Percentiles rank a stretch among this genome's conserved stretches.
These are phyloP conservation scores for Chloromyia formosa DNA, from an alignment of 2,888 invertebrate genomes.

Conservation along the genomic window DNA sequence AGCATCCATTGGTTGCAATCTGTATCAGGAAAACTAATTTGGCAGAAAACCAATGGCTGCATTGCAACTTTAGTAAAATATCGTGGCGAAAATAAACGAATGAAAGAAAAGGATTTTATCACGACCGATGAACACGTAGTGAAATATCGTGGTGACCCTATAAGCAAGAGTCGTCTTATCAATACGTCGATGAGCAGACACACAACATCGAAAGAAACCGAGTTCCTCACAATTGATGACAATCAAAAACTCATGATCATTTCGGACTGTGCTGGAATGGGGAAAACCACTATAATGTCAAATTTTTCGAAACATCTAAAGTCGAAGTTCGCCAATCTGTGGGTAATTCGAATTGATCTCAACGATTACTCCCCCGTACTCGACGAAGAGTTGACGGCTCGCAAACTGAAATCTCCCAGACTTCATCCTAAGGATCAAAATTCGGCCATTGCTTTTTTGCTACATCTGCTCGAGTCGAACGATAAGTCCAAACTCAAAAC, in stretches of 20 bases:
- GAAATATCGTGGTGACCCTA: neutral
- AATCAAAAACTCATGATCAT: slow-evolving; percentile 16
- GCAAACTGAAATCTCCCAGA: neutral
- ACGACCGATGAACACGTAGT: neutral
- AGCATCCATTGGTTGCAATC: neutral
- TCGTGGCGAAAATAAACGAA: neutral
- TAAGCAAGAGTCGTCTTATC: neutral
- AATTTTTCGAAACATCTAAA: slow-evolving; percentile 14
- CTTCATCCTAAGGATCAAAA: neutral
- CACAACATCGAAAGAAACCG: neutral
- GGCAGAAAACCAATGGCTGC: neutral
- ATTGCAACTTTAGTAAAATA: neutral
- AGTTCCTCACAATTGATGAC: neutral
- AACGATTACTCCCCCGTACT: slow-evolving; percentile 16
- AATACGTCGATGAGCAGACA: neutral
- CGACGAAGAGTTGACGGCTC: neutral
- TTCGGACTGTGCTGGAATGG: slow-evolving; percentile 24
- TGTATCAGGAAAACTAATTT: neutral
- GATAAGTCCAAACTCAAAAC: slow-evolving; percentile 6
- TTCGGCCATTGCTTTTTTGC: slow-evolving; percentile 1
- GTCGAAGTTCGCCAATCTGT: neutral
- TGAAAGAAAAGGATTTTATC: no score
- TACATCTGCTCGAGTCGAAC: slow-evolving; percentile 6
- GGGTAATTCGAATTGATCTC: slow-evolving; percentile 36
- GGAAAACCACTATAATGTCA: slow-evolving; percentile 16